Evolutionary conservation across 2,113 vertebrate species (phyloP).

Genomic region (Gopherus flavomarginatus): DNA sequence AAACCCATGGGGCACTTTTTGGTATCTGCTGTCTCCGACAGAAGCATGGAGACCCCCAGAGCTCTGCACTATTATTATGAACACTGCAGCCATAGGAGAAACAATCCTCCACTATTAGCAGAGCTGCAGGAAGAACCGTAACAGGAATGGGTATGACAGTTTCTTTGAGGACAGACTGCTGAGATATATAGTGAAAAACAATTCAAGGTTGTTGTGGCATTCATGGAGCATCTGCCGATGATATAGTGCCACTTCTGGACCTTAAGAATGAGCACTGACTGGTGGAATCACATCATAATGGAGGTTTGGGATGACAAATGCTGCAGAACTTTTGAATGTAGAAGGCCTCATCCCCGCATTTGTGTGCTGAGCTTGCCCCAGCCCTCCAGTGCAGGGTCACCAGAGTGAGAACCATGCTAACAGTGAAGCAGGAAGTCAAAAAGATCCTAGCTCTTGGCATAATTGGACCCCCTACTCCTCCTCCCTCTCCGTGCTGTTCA

Average conservation of each 20-base stretch:
- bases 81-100: background rate
- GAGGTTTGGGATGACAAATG: too few relatives aligned
- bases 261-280: background rate
- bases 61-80: background rate
- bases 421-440: background rate
- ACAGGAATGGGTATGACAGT: background rate
- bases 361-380: background rate
- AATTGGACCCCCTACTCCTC: background rate
- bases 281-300: too few relatives aligned
- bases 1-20: background rate
- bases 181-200: background rate
- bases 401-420: background rate
- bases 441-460: background rate
- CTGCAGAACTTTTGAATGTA: too few relatives aligned
- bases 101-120: background rate
- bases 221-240: background rate
- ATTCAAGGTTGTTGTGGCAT: background rate
- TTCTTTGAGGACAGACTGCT: background rate
- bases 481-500: background rate
- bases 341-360: background rate
- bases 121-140: background rate
- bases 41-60: background rate
- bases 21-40: background rate
- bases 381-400: background rate
- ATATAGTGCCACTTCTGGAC: background rate